Evolutionary conservation across 1,140 invertebrate species (phyloP), one percentile per base, ranked within the genome.

Genomic region (Magallana angulata): DNA sequence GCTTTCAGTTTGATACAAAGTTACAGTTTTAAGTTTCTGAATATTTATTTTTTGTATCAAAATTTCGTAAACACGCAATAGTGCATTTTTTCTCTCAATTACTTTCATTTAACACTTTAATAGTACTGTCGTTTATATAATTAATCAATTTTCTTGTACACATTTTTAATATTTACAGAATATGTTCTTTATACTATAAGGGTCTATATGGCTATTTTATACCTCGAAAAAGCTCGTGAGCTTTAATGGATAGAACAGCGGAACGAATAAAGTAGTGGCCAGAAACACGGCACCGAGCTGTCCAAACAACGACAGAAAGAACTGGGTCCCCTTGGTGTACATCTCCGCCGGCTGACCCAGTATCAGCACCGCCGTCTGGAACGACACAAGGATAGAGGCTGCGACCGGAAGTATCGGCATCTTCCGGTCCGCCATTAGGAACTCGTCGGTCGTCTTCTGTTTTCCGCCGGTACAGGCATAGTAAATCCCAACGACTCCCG

Each of bases 281-380:
- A 98, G 96, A 1, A 97, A 97, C 4, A 97, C 98, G 5, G 96
- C 97, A n/a, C 98, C 91, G 0, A 97, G 82, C 8, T 86, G 84
- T 56, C 87, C 89, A n/a, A 91, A 57, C 4, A 87, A 48, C 18
- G 84, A 90, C 60, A 89, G 81, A 56, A 83, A 85, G 76, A 91
- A 92, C 83, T 91, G 87, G 8, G 89, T 91, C 16, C 92, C 92
- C 18, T 90, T 90, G 7, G 87, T 85, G 82, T 93, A 93, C 87
- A 93, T 90, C 87, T 93, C 92, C 9, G 87, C 88, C 3, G 92
- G 89, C 11, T 88, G 89, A 5, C 98, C 98, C 30, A 98, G 94
- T 7, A 99, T 94, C 0, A 98, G 97, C n/a, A 98, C 96, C 11
- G 98, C 97, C 1, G 98, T 98, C 97, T 98, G 98, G 92, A 98